phyloP scores from a whole-genome alignment of 2,113 vertebrate species.

The Pachypanchax playfairii region DNA sequence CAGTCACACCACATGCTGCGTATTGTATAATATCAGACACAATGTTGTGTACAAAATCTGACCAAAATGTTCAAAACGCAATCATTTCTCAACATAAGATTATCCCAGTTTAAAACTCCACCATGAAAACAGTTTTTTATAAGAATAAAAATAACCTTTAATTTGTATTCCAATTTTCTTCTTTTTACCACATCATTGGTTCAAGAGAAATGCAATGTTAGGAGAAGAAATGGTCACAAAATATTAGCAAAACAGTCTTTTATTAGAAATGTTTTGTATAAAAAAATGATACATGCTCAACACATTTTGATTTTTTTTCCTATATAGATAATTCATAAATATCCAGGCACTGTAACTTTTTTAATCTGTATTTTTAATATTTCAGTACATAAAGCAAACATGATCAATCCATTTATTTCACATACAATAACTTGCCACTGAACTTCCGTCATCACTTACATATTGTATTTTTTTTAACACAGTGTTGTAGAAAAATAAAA shows the following conservation, averaged over 20 bases:
- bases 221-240: constrained; percentile 23
- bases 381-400: constrained; percentile 89
- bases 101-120: no score
- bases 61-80: no score
- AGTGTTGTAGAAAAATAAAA: constrained; percentile 64
- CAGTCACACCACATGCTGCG: no score
- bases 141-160: no score
- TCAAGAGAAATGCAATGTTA: no score
- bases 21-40: no score
- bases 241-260: constrained; percentile 91
- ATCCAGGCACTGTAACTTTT: constrained; percentile 95
- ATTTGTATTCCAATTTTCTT: no score
- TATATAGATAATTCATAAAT: constrained; percentile 87
- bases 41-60: no score
- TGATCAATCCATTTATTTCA: constrained; percentile 88
- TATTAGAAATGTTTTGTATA: constrained; percentile 98
- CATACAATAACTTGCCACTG: constrained; percentile 91
- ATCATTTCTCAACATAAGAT: no score
- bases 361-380: constrained; percentile 77
- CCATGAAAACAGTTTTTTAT: no score
- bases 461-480: constrained; percentile 84
- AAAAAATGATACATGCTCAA: constrained; percentile 99
- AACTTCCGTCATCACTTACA: constrained; percentile 90
- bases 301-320: constrained; percentile 80
- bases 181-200: no score